phyloP scores from a whole-genome alignment of 2,888 invertebrate genomes.

The Mythimna ferrago region DNA sequence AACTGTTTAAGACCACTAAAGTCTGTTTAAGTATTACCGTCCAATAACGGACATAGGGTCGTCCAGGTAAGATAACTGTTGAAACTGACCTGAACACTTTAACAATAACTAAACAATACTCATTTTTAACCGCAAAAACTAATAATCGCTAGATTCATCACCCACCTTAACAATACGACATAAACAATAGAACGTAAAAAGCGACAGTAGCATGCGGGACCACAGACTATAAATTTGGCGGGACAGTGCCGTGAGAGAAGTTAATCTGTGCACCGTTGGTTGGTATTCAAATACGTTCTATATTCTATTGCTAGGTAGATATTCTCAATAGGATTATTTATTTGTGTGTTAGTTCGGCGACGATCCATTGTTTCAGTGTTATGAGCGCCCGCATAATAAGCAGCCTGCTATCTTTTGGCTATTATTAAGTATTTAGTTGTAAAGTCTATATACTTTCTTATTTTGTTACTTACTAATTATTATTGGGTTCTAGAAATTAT shows the following conservation, averaged over 20 bases:
- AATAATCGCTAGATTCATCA: conserved; percentile 49
- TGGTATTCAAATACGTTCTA: conserved; percentile 63
- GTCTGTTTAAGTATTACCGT: not conserved
- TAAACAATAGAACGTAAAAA: conserved; percentile 45
- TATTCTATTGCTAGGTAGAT: conserved; percentile 37
- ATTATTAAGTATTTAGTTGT: conserved; percentile 6
- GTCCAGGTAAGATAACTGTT: too few relatives aligned
- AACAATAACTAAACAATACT: conserved; percentile 20
- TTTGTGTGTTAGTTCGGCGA: conserved; percentile 30
- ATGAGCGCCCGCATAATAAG: conserved; percentile 20
- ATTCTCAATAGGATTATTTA: conserved; percentile 48
- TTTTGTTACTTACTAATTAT: too few relatives aligned
- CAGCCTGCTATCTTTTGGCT: conserved; percentile 11
- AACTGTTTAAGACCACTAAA: not conserved
- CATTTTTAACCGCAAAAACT: conserved; percentile 19
- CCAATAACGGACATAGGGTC: too few relatives aligned
- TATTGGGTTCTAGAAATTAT: not conserved
- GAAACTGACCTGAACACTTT: not conserved
- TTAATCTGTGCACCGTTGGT: conserved; percentile 66
- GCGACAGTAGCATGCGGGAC: conserved; percentile 62
- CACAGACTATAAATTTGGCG: conserved; percentile 65
- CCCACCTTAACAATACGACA: conserved; percentile 57
- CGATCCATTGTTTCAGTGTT: conserved; percentile 39
- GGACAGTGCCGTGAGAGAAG: conserved; percentile 55
- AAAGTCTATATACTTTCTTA: not conserved